Base-by-base conservation (phyloP, 2,797 vertebrate genomes). In the Ataeniobius toweri region DNA sequence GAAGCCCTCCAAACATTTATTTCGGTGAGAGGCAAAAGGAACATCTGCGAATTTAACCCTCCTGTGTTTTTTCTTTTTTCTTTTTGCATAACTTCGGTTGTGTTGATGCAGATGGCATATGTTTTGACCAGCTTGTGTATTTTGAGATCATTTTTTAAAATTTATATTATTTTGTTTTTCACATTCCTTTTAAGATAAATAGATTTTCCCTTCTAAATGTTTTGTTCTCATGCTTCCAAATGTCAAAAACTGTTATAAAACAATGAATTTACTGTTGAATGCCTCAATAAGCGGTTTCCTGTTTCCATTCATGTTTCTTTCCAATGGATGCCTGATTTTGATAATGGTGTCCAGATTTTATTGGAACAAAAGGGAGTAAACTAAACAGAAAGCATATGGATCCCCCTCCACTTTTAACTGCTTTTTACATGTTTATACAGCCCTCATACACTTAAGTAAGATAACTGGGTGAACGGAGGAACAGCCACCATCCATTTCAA, bases 271-370 rank as follows among this genome's bases (percentile, higher is more conserved):
- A 0, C 5, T 22, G 20, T 22, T 5, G 3, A 73, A 55, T 13
- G 1, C 2, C 18, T 7, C 9, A 13, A 28, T 3, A 9, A 28
- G 5, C 74, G 2, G 6, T 39, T 20, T 59, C 24, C 16, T 51
- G 56, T 81, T 39, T 80, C 24, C 58, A 9, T 46, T 61, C 36
- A 5, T 12, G 73, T 59, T 77, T 67, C 24, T 77, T 75, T 83
- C 24, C 6, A 50, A 20, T 0, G 1, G 0, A 6, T 1, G 12
- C 71, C n/a, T 12, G 51, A 20, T 1, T 12, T 51, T 61, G 16
- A 36, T 70, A 76, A 84, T 69, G 16, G 22, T 77, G 41, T 24
- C 14, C 65, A 71, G 70, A 55, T 50, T 78, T 76, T 0, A 24
- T 18, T n/a, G 18, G 61, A n/a, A 44, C 22, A n/a, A 24, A 69